These are phyloP conservation scores for Carassius gibelio DNA, from an alignment of 2,113 vertebrate genomes.

Conservation along the genomic window DNA sequence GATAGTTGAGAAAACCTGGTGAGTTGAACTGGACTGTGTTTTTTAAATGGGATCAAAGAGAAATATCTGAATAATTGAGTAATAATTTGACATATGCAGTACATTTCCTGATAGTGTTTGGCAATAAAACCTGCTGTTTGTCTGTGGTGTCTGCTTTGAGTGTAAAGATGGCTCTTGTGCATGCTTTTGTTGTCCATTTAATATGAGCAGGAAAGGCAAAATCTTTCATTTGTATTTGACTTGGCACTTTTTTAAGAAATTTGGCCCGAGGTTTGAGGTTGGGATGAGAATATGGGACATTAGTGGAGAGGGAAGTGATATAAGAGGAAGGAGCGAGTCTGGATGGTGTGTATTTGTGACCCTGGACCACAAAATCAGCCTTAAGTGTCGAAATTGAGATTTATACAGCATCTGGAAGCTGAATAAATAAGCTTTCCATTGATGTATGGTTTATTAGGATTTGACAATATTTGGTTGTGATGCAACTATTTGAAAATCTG, in stretches of 20 bases:
- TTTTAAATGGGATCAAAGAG: neutral
- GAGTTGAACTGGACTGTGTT: neutral
- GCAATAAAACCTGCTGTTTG: constrained; percentile 17
- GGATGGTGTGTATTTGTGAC: neutral
- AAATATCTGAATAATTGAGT: neutral
- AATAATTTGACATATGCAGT: constrained; percentile 14
- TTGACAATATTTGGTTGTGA: too few species aligned
- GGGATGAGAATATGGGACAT: neutral
- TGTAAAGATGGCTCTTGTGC: constrained; percentile 10
- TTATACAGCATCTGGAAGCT: too few species aligned
- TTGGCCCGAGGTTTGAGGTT: neutral
- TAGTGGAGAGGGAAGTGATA: constrained; percentile 6
- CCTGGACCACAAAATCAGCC: too few species aligned
- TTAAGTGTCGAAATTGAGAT: too few species aligned
- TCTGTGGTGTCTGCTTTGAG: neutral
- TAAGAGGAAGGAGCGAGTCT: neutral
- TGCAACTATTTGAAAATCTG: too few species aligned
- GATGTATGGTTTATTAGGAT: too few species aligned
- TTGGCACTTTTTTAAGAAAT: neutral
- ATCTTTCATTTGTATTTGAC: neutral
- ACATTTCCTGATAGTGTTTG: constrained; percentile 27
- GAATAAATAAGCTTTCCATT: too few species aligned
- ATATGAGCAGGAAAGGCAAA: neutral
- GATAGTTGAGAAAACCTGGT: neutral
- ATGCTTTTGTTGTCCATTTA: neutral